These are phyloP conservation scores for Anguilla pacifica DNA, from an alignment of 2,797 vertebrate genomes.

Conservation along the genomic window DNA sequence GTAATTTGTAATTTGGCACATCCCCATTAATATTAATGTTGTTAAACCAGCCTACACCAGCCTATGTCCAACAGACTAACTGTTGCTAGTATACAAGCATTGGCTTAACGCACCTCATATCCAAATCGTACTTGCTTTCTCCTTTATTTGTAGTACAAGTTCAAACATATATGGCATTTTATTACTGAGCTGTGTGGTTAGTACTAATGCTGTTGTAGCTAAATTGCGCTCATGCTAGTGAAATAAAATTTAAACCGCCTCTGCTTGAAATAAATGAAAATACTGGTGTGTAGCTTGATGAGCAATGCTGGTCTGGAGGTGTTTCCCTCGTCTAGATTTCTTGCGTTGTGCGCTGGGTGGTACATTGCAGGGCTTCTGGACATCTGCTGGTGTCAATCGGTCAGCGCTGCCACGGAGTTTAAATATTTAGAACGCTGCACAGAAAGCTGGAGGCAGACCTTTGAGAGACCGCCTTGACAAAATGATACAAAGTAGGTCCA, in stretches of 20 bases:
- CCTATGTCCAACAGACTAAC: neutral
- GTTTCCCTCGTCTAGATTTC: neutral
- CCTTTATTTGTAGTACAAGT: neutral
- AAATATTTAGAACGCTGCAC: slow-evolving; percentile 19
- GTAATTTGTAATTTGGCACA: neutral
- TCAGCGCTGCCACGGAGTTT: neutral
- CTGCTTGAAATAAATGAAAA: neutral
- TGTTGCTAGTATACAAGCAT: neutral
- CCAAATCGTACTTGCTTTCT: neutral
- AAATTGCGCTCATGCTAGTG: neutral
- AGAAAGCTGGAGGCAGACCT: neutral
- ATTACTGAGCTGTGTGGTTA: neutral
- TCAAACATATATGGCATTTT: neutral
- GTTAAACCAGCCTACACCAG: neutral
- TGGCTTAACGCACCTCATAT: neutral
- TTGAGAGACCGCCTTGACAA: neutral
- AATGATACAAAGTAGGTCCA: neutral
- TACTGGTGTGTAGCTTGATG: neutral
- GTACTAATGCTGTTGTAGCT: neutral
- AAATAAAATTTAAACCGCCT: neutral
- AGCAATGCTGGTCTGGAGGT: neutral
- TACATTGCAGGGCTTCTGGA: neutral
- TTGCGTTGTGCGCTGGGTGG: neutral
- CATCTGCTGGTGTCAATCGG: neutral
- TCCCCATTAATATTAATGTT: neutral